Evolutionary conservation across 1,140 invertebrate species (phyloP).

Genomic region (Wiebesia pumilae): DNA sequence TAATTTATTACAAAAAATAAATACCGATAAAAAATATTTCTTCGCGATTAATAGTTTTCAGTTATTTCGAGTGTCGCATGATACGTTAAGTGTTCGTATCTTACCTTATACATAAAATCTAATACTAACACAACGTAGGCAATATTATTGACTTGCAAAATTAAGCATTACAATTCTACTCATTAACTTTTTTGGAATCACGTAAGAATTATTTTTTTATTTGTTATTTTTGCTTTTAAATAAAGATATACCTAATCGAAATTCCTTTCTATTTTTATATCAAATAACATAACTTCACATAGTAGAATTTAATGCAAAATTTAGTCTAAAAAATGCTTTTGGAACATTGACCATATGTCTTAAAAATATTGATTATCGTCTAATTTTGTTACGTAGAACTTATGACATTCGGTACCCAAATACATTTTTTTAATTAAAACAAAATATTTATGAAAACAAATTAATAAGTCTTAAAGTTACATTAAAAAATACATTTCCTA

Average conservation of each 20-base stretch:
- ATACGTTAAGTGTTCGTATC: conserved; percentile 24
- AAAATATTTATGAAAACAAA: not conserved
- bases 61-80: conserved; percentile 31
- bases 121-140: conserved; percentile 3
- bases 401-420: not conserved
- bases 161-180: conserved; percentile 36
- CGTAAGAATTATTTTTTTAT: not conserved
- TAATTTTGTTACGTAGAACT: not conserved
- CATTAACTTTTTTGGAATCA: conserved; percentile 10
- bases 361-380: too few species aligned
- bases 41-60: conserved; percentile 3
- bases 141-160: conserved; percentile 36
- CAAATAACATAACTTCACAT: not conserved
- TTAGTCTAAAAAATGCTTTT: not conserved
- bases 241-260: not conserved
- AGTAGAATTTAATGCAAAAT: not conserved
- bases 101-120: conserved; percentile 26
- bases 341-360: too few species aligned
- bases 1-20: conserved; percentile 40
- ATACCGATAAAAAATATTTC: conserved; percentile 28
- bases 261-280: not conserved
- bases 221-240: not conserved
- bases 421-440: not conserved
- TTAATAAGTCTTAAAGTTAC: not conserved
- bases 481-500: not conserved